Percentiles rank a stretch among this genome's conserved stretches.
Conservation (phyloP, 2,888 invertebrate species). For the Eilema griseolum region DNA sequence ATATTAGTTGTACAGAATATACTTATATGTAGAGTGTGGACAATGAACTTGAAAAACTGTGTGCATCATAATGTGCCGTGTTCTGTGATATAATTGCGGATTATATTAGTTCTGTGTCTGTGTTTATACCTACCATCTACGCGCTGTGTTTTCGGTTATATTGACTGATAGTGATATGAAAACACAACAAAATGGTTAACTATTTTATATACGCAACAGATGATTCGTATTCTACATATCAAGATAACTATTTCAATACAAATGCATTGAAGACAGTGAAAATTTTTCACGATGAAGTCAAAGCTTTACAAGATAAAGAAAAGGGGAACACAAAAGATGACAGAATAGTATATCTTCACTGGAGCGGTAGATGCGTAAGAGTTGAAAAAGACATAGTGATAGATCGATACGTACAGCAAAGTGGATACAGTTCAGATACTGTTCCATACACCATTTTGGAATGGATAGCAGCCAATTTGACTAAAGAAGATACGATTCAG, state of each 20-base stretch:
- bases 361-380: not conserved
- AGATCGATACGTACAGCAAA: not conserved
- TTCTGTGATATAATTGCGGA: too few relatives aligned
- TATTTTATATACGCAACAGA: slow-evolving; percentile 14
- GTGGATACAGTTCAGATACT: not conserved
- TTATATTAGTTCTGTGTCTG: too few relatives aligned
- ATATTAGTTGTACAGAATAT: too few relatives aligned
- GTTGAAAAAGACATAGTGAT: not conserved
- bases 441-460: slow-evolving; percentile 1
- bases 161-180: slow-evolving; percentile 11
- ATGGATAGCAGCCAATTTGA: slow-evolving; percentile 8
- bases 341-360: slow-evolving; percentile 13
- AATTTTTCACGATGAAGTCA: slow-evolving; percentile 6
- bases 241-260: not conserved
- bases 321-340: not conserved
- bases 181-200: slow-evolving; percentile 11
- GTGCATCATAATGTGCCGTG: too few relatives aligned
- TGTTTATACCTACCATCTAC: too few relatives aligned
- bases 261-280: slow-evolving; percentile 8
- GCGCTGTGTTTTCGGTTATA: not conserved
- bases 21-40: too few relatives aligned
- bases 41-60: too few relatives aligned
- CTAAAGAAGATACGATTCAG: not conserved
- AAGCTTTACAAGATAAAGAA: not conserved
- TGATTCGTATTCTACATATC: not conserved